These are phyloP conservation scores for Callosobruchus maculatus DNA, from an alignment of 2,888 invertebrate species.

Conservation along the genomic window DNA sequence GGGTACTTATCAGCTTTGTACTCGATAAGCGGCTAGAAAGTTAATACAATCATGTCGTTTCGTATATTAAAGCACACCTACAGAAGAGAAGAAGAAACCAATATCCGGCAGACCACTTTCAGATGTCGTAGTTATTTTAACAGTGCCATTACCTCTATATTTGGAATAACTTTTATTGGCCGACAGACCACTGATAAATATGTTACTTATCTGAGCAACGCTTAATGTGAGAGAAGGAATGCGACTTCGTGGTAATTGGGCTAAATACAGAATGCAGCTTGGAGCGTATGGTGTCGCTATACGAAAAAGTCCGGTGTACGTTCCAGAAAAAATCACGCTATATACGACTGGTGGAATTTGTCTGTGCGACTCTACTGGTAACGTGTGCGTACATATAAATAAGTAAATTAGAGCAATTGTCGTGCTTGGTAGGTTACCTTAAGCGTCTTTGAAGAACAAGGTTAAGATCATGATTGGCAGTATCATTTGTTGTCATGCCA, in stretches of 20 bases:
- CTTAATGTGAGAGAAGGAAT: constrained; percentile 6
- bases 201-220: constrained; percentile 19
- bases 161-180: constrained; percentile 20
- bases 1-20: too few relatives aligned
- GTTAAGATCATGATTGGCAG: neutral
- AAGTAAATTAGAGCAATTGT: neutral
- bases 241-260: neutral
- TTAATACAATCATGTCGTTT: too few relatives aligned
- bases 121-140: neutral
- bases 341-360: neutral
- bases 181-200: constrained; percentile 13
- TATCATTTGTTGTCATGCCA: too few relatives aligned
- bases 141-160: constrained; percentile 16
- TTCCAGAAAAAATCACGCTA: neutral
- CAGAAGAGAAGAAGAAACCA: too few relatives aligned
- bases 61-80: too few relatives aligned
- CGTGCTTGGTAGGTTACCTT: neutral
- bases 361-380: neutral
- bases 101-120: neutral
- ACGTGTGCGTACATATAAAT: neutral
- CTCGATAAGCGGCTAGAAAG: too few relatives aligned
- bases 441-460: neutral
- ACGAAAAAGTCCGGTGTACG: neutral
- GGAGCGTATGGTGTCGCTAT: neutral
- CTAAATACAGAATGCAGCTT: neutral